Conservation (phyloP, 2,888 invertebrate species). For the Drosophila buzzatii region DNA sequence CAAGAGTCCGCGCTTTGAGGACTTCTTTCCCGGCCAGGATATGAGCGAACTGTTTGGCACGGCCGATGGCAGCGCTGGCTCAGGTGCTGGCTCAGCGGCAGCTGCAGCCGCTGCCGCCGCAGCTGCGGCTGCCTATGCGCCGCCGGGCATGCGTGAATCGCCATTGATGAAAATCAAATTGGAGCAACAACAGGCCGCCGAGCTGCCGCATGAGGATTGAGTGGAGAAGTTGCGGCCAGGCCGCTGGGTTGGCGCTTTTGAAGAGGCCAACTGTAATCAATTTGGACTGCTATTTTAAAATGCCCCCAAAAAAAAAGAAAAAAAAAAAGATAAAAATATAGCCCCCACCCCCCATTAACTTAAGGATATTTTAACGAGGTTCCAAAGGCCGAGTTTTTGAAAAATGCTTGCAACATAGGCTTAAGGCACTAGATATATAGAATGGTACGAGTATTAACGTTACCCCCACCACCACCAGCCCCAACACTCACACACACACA, state of each 20-base stretch:
- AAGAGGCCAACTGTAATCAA: conserved; percentile 56
- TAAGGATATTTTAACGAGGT: conserved; percentile 54
- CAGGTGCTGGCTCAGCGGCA: conserved; percentile 4
- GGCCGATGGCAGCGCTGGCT: conserved; percentile 69
- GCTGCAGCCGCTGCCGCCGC: conserved; percentile 67
- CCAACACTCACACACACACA: conserved; percentile 13
- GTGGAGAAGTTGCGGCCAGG: conserved; percentile 30
- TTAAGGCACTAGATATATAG: conserved; percentile 52
- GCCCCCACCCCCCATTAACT: conserved; percentile 66
- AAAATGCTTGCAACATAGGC: conserved; percentile 51
- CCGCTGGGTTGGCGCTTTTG: conserved; percentile 50
- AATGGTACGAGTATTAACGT: conserved; percentile 65
- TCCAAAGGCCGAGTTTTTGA: conserved; percentile 15
- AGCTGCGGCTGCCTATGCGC: conserved; percentile 73
- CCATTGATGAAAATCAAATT: conserved; percentile 83
- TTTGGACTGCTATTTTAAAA: conserved; percentile 83
- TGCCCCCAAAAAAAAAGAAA: conserved; percentile 13
- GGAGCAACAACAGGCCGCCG: conserved; percentile 82
- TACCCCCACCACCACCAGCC: conserved; percentile 14
- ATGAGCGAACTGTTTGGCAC: conserved; percentile 82
- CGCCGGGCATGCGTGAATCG: conserved; percentile 69
- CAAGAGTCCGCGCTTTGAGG: conserved; percentile 84
- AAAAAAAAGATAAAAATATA: not conserved
- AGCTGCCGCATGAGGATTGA: conserved; percentile 84
- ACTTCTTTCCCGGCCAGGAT: conserved; percentile 83